phyloP scores from a whole-genome alignment of 2,888 invertebrate species.

The Orchestes rusci region DNA sequence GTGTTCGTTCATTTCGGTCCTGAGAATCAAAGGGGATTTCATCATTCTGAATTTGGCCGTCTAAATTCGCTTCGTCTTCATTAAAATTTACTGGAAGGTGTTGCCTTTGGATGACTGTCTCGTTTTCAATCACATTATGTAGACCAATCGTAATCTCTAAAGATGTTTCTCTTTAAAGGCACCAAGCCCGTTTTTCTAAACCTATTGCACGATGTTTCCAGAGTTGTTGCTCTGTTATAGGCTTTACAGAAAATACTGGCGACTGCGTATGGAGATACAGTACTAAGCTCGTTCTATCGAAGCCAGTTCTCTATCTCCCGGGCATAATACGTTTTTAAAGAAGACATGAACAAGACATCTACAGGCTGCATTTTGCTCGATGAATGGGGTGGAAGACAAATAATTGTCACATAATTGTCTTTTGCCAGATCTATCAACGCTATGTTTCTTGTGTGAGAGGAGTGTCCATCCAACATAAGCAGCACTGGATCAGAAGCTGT shows the following conservation, averaged over 20 bases:
- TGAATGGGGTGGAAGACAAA: slow-evolving; percentile 13
- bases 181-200: slow-evolving; percentile 8
- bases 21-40: not conserved
- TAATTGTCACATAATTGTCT: slow-evolving; percentile 1
- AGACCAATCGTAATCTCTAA: slow-evolving; percentile 6
- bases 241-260: slow-evolving; percentile 11
- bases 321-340: too few relatives aligned
- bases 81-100: too few relatives aligned
- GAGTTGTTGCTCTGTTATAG: too few relatives aligned
- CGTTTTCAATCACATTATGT: not conserved
- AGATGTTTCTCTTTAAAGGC: slow-evolving; percentile 8
- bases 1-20: too few relatives aligned
- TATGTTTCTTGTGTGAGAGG: slow-evolving; percentile 1
- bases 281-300: slow-evolving; percentile 7
- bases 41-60: too few relatives aligned
- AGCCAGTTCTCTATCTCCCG: slow-evolving; percentile 9
- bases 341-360: slow-evolving; percentile 6
- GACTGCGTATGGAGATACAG: slow-evolving; percentile 14
- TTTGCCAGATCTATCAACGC: slow-evolving; percentile 2
- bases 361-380: slow-evolving; percentile 18
- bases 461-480: too few relatives aligned
- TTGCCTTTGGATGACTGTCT: too few relatives aligned
- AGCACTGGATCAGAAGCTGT: too few relatives aligned
- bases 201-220: slow-evolving; percentile 11
- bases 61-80: too few relatives aligned